Evolutionary conservation across 2,113 vertebrate genomes (phyloP).

Genomic region (Alces alces): DNA sequence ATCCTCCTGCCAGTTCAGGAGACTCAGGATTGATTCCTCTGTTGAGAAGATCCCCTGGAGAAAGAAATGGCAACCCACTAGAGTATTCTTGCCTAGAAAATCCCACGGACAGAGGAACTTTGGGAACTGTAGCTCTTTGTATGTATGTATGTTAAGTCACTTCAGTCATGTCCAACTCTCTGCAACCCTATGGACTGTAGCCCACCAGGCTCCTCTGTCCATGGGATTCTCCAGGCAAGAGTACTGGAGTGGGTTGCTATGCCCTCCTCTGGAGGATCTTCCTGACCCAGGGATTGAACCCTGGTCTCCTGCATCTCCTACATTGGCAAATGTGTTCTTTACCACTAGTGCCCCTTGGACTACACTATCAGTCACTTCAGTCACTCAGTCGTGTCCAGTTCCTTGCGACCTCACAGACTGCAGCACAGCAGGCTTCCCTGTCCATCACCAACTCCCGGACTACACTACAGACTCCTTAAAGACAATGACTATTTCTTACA

Average conservation of each 20-base stretch:
- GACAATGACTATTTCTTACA: neutral
- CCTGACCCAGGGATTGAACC: neutral
- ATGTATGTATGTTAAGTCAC: neutral
- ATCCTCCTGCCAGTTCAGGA: neutral
- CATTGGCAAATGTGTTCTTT: neutral
- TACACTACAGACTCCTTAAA: neutral
- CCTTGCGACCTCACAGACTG: accelerated
- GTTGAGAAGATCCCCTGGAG: neutral
- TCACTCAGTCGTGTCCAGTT: neutral
- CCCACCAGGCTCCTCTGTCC: neutral
- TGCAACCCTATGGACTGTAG: neutral
- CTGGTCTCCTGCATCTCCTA: neutral
- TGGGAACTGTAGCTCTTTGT: neutral
- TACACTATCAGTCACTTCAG: neutral
- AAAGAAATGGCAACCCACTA: neutral
- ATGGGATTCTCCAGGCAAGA: neutral
- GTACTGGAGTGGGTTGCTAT: neutral
- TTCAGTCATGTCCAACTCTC: neutral
- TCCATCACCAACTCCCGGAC: neutral
- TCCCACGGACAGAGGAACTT: neutral
- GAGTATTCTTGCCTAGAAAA: neutral
- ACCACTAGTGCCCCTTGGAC: neutral
- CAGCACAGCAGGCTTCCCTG: neutral
- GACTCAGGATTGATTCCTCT: neutral
- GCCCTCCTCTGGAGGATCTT: neutral